These are phyloP conservation scores for Ophion costatus DNA, from an alignment of 2,888 invertebrate genomes.

Conservation along the genomic window DNA sequence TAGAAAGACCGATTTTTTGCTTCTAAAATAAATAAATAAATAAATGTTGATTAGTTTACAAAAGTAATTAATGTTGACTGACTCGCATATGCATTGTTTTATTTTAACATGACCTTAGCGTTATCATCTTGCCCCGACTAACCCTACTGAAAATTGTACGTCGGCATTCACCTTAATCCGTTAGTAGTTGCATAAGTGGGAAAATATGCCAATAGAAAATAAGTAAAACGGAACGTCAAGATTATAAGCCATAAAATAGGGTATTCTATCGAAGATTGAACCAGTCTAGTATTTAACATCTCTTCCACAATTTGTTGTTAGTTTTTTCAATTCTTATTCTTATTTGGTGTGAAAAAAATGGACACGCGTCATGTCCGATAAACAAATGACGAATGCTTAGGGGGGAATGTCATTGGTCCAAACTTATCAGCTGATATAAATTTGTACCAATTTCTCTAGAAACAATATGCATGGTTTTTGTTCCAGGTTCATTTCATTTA, in stretches of 20 bases:
- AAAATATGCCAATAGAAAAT: too few relatives aligned
- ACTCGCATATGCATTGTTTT: too few relatives aligned
- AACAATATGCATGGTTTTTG: slow-evolving; percentile 26
- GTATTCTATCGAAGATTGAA: neutral
- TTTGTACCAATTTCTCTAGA: slow-evolving; percentile 7
- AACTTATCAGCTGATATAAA: neutral
- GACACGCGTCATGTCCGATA: neutral
- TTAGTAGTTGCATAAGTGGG: too few relatives aligned
- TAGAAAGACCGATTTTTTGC: too few relatives aligned
- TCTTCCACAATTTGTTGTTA: neutral
- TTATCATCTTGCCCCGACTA: too few relatives aligned
- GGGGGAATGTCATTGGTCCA: neutral
- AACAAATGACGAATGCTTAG: neutral
- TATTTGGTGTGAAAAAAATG: neutral
- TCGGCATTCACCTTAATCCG: too few relatives aligned
- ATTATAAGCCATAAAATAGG: neutral
- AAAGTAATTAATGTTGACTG: too few relatives aligned
- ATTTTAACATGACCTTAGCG: too few relatives aligned
- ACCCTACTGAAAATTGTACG: too few relatives aligned
- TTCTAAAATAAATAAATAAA: too few relatives aligned
- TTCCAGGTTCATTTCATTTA: slow-evolving; percentile 46
- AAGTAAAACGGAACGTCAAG: too few relatives aligned
- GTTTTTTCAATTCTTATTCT: neutral
- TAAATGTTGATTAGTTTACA: too few relatives aligned
- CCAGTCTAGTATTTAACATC: neutral